Percentiles rank a stretch among this genome's conserved stretches.
Conservation (phyloP, 2,113 vertebrate species). For the Cacatua alba region DNA sequence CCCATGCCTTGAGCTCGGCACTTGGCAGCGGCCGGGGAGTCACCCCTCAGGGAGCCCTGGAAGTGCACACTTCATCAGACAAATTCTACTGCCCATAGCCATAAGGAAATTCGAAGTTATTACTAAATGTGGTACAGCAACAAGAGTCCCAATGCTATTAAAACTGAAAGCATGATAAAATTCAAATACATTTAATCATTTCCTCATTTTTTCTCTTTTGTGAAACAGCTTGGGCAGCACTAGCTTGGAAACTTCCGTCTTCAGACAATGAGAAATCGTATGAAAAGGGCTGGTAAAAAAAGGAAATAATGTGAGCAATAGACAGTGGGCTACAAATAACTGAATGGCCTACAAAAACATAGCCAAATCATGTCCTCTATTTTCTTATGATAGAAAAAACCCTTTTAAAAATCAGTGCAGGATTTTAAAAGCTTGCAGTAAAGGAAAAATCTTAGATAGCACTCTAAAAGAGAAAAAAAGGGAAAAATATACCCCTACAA, state of each 20-base stretch:
- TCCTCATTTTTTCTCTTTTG: neutral
- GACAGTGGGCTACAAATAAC: neutral
- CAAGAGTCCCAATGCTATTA: neutral
- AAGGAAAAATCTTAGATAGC: neutral
- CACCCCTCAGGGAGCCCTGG: neutral
- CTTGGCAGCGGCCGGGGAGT: neutral
- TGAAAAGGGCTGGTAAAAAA: neutral
- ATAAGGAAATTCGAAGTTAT: neutral
- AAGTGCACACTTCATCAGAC: accelerated
- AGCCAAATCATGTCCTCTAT: neutral
- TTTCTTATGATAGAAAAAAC: neutral
- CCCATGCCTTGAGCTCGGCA: neutral
- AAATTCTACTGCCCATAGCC: neutral
- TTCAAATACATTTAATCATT: neutral
- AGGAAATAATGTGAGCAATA: conserved; percentile 27
- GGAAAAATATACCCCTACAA: neutral
- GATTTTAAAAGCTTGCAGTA: neutral
- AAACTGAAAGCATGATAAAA: conserved; percentile 17
- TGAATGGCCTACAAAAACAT: neutral
- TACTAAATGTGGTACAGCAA: neutral
- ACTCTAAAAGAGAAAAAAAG: neutral
- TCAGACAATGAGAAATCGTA: neutral
- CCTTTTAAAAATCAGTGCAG: neutral
- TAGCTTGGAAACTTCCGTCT: conserved; percentile 11
- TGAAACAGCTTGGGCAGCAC: neutral